Evolutionary conservation across 2,113 vertebrate genomes (phyloP), one percentile per base, ranked within the genome.

Genomic region (Oryzias celebensis): DNA sequence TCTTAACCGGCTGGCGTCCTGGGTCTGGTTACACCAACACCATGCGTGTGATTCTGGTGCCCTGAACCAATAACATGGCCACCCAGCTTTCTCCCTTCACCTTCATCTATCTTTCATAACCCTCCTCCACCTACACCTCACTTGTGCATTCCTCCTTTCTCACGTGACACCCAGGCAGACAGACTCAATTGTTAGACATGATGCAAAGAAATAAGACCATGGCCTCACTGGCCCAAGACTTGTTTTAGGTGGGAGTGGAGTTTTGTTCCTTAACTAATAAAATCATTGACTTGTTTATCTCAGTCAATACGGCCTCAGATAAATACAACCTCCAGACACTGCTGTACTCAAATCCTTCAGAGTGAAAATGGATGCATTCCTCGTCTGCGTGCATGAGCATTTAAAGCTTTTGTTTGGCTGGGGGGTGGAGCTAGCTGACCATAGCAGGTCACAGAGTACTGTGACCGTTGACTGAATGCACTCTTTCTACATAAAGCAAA

Each of bases 21-120:
- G 97, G 97, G 53, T 98, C 97, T 0, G 97, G 97, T 67, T 99
- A 94, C 89, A 99, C 97, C 89, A 99, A 99, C 91, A 99, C 96
- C 88, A 98, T 99, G 97, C 95, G 96, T 1, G 97, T 98, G 43
- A 93, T 99, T 73, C 94, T 93, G 0, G 96, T 98, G 58, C 91
- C 93, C 1, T 98, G 86, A 94, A 57, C 4, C 51, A 50, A 66
- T 31, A 17, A 17, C 28, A 0, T 6, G 53, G 64, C 70, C 31
- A 36, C 20, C 5, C 66, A 36, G 43, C 61, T 64, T 68, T 50
- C 31, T 58, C 47, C 49, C 14, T 50, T 4, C 58, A 52, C 42
- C 10, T 59, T 65, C 59, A 62, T 76, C 65, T 55, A 52, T 68
- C 50, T 71, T 77, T 78, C 63, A 70, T 52, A 71, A 55, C 13